Evolutionary conservation across 2,797 vertebrate species (phyloP).

Genomic region (Ceryle rudis): DNA sequence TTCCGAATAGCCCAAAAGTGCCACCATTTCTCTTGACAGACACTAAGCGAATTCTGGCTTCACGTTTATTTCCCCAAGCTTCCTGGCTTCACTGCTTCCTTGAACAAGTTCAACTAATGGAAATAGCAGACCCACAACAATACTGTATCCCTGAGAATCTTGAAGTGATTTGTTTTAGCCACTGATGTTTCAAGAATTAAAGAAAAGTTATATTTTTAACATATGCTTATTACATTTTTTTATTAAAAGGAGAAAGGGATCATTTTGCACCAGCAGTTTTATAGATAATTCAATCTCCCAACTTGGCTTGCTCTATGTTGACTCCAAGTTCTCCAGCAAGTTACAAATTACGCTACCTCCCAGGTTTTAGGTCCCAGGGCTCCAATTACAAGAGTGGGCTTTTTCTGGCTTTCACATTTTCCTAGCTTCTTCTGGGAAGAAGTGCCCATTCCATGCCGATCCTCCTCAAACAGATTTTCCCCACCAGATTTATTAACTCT

Average conservation of each 20-base stretch:
- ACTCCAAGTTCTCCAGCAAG: slow-evolving; percentile 17
- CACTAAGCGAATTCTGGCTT: background rate
- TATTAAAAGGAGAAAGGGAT: background rate
- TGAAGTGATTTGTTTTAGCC: slow-evolving; percentile 10
- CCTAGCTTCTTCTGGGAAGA: background rate
- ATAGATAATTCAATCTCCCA: slow-evolving; percentile 21
- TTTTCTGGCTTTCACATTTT: background rate
- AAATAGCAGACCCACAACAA: background rate
- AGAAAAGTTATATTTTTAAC: background rate
- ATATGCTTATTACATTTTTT: slow-evolving; percentile 13
- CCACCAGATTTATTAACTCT: background rate
- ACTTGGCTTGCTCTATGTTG: background rate
- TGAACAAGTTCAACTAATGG: background rate
- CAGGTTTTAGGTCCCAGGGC: background rate
- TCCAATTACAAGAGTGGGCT: slow-evolving; percentile 33
- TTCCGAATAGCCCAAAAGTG: slow-evolving; percentile 3
- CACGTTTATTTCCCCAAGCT: background rate
- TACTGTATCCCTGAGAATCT: background rate
- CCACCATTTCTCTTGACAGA: slow-evolving; percentile 14
- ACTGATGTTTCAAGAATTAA: background rate
- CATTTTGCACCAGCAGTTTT: background rate
- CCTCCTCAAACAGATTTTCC: background rate
- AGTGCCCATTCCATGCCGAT: background rate
- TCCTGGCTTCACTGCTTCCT: background rate
- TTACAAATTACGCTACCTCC: slow-evolving; percentile 45